Base-by-base conservation (phyloP, 2,888 invertebrate genomes). In the Stenurella melanura region DNA sequence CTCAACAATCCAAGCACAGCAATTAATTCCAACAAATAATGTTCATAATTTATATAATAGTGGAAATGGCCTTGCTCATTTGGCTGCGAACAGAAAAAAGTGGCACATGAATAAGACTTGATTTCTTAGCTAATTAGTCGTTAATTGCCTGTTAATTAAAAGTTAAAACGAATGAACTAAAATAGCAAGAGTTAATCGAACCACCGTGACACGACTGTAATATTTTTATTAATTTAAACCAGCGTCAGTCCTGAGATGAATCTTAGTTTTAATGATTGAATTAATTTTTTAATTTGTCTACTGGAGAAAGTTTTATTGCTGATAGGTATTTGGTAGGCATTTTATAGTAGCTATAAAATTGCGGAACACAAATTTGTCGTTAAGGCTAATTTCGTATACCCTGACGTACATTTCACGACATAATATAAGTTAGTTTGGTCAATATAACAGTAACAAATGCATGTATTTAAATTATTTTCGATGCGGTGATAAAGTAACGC, bases 81-180 rank as follows among this genome's bases (percentile, higher is more conserved):
- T 18, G 57, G 67, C 19, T 67, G 67, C 18, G 61, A 61, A 54
- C 50, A 38, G 64, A 67, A 67, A 7, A 67, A 67, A 67, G 54
- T 54, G 54, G 54, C 34, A 73, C 66, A 54, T 54, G 42, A 34
- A 50, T 38, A 78, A 76, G 75, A 80, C 80, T 78, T 75, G 73
- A 81, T 77, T 81, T 82, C 80, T 80, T 78, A 79, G 81, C 83
- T 85, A 85, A 85, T 85, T 84, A 84, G 81, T 75, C 67, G 80
- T 81, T 83, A 83, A 84, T 84, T 83, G 82, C 75, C 74, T 80
- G 80, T 82, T 83, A 81, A 83, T 83, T 84, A 80, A 76, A 76
- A 77, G 68, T 64, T 68, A 74, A 73, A 77, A 80, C 78, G 81
- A 78, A 81, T 81, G 71, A 78, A 78, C 78, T 67, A 58, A 67